Evolutionary conservation across 1,140 invertebrate genomes (phyloP).

Genomic region (Drosophila nikananu): DNA sequence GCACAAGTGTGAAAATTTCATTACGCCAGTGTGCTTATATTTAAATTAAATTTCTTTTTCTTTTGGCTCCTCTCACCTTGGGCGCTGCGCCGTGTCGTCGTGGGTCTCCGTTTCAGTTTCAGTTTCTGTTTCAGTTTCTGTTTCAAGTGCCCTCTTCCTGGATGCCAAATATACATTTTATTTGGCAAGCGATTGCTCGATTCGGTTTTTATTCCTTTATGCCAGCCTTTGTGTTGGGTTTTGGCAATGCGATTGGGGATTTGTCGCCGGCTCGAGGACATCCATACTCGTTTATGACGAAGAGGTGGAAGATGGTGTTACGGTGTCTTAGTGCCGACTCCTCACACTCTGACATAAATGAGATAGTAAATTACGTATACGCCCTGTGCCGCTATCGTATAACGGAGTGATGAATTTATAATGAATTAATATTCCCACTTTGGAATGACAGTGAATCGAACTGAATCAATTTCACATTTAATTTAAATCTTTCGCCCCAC

Average conservation of each 20-base stretch:
- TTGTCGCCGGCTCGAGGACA: slow-evolving; percentile 27
- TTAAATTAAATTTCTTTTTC: slow-evolving; percentile 84
- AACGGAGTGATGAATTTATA: slow-evolving; percentile 40
- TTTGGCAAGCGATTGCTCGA: slow-evolving; percentile 67
- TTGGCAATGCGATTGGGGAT: slow-evolving; percentile 63
- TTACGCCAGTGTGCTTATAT: slow-evolving; percentile 83
- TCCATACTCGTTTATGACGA: background rate
- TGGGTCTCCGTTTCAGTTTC: slow-evolving; percentile 10
- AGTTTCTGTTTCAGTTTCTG: slow-evolving; percentile 47
- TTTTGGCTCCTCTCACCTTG: slow-evolving; percentile 44
- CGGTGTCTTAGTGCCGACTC: slow-evolving; percentile 25
- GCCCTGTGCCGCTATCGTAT: slow-evolving; percentile 7
- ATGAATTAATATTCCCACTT: slow-evolving; percentile 39
- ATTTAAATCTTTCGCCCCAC: slow-evolving; percentile 34
- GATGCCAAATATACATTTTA: slow-evolving; percentile 63
- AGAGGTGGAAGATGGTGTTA: slow-evolving; percentile 6
- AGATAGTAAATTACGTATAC: slow-evolving; percentile 44
- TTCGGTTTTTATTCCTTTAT: slow-evolving; percentile 66
- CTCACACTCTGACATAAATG: slow-evolving; percentile 29
- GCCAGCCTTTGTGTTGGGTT: slow-evolving; percentile 53
- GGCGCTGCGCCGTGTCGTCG: slow-evolving; percentile 16
- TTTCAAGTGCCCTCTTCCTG: slow-evolving; percentile 70
- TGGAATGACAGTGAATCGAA: slow-evolving; percentile 32
- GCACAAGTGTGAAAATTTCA: slow-evolving; percentile 85
- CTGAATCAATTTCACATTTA: slow-evolving; percentile 47